These are phyloP conservation scores for Lucinisca nassula DNA, from an alignment of 2,888 invertebrate genomes.

Conservation along the genomic window DNA sequence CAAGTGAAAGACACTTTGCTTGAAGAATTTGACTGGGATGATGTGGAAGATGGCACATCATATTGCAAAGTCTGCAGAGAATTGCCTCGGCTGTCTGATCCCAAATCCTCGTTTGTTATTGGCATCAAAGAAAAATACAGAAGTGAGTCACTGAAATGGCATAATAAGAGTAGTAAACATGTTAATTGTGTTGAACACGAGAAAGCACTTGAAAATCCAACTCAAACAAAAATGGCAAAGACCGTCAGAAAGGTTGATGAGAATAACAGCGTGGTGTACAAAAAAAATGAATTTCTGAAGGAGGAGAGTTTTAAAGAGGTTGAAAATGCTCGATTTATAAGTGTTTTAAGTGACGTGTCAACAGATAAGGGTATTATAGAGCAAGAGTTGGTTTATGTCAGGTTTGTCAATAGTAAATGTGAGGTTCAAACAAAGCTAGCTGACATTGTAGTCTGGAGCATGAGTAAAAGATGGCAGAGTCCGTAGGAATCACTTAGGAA, in stretches of 20 bases:
- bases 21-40: constrained; percentile 6
- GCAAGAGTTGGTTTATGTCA: constrained; percentile 41
- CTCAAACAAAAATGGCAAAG: constrained; percentile 16
- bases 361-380: constrained; percentile 28
- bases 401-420: constrained; percentile 27
- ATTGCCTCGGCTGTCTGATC: not conserved
- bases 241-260: constrained; percentile 25
- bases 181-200: constrained; percentile 16
- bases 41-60: not conserved
- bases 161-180: constrained; percentile 47
- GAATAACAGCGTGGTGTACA: not conserved
- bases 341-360: constrained; percentile 38
- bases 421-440: constrained; percentile 26
- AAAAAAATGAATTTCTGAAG: not conserved
- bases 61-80: not conserved
- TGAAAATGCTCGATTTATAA: constrained; percentile 29
- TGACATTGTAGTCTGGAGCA: constrained; percentile 34
- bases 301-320: constrained; percentile 14
- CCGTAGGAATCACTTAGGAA: constrained; percentile 21
- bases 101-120: constrained; percentile 15
- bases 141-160: constrained; percentile 38
- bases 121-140: constrained; percentile 12
- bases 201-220: constrained; percentile 21
- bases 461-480: constrained; percentile 28
- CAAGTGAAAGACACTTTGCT: not conserved